Evolutionary conservation across 1,140 invertebrate species (phyloP), one percentile per base, ranked within the genome.

Genomic region (Macrobrachium nipponense): DNA sequence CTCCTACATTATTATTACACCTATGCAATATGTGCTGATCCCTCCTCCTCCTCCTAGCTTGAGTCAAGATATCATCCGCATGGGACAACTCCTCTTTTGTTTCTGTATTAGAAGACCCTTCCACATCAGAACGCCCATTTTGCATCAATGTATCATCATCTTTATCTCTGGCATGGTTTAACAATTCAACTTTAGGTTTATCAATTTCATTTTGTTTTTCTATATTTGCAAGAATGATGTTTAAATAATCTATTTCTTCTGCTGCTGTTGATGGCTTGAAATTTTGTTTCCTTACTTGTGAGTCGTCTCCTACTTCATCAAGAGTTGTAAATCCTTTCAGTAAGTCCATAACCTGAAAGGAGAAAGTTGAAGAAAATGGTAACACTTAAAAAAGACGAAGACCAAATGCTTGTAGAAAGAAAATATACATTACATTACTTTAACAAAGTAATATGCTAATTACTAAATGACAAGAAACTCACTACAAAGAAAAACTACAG

Each of bases 181-280:
- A 14, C 23, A 44, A 20, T 36, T 58, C 60, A 64, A 36, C 61
- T 51, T 61, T 14, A 78, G 66, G 44, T 18, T 77, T 68, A 44
- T 64, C 51, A 23, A 36, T 51, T 15, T 60, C 84, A 86, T 58
- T 68, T 36, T 68, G 59, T 62, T 72, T 80, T 64, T 86, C 84
- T 51, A 86, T 86, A n/a, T 86, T 62, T 20, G 77, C 84, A 44
- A 86, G 68, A 80, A 86, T 86, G 58, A 80, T 86, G 73, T 86
- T 86, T 43, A 86, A 75, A 58, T 86, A 86, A 73, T 86, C 84
- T 73, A 86, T 86, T 75, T 86, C 84, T 60, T 86, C 84, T 72
- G 84, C 84, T 62, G 84, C 84, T 80, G 84, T 86, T 62, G 84
- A 15, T 75, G 84, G 84, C 59, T 80, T 86, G 75, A 86, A 86